phyloP scores from a whole-genome alignment of 2,888 invertebrate genomes.

The Diarsia mendica region DNA sequence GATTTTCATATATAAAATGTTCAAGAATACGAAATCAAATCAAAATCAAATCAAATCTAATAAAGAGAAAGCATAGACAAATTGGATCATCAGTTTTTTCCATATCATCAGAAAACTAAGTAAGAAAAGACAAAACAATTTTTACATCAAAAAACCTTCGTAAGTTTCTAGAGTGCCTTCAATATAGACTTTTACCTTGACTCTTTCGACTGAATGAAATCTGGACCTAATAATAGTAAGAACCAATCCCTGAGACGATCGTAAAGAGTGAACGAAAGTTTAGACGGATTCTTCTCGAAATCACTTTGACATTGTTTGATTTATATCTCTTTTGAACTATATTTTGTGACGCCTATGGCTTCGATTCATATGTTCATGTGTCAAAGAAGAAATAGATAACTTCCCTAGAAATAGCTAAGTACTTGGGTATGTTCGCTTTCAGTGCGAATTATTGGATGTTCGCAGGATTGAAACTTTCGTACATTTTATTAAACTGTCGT shows the following conservation, averaged over 20 bases:
- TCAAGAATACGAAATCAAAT: constrained; percentile 14
- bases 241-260: constrained; percentile 56
- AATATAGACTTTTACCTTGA: constrained; percentile 59
- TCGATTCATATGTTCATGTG: constrained; percentile 13
- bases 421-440: not conserved
- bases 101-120: constrained; percentile 63
- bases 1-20: not conserved
- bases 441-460: constrained; percentile 5
- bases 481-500: not conserved
- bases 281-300: constrained; percentile 66
- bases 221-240: constrained; percentile 63
- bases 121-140: constrained; percentile 66
- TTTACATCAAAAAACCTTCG: constrained; percentile 68
- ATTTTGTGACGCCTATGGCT: constrained; percentile 14
- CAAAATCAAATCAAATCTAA: constrained; percentile 2
- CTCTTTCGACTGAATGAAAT: constrained; percentile 67
- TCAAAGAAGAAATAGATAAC: constrained; percentile 18
- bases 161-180: constrained; percentile 56
- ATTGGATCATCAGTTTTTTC: constrained; percentile 48
- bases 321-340: constrained; percentile 54
- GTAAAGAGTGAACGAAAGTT: constrained; percentile 68
- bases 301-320: constrained; percentile 69
- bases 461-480: not conserved
- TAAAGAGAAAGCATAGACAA: constrained; percentile 16
- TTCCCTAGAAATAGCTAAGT: not conserved